Conservation (phyloP, 2,797 vertebrate species). For the Vultur gryphus region DNA sequence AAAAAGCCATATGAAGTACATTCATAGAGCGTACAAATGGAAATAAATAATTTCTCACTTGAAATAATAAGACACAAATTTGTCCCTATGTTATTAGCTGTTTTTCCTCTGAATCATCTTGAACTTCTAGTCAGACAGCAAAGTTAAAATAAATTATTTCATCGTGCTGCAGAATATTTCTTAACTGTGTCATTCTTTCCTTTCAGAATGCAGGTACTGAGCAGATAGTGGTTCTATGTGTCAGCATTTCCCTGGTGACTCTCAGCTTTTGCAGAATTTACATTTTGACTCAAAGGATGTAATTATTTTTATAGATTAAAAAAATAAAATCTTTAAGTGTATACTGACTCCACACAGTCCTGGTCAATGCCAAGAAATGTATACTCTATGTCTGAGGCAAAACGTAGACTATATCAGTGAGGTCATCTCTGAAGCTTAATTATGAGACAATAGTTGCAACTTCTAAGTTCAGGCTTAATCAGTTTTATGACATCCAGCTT, state of each 20-base stretch:
- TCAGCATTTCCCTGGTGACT: background rate
- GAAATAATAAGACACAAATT: conserved; percentile 30
- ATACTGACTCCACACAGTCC: background rate
- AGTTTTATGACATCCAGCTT: background rate
- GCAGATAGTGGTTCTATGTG: background rate
- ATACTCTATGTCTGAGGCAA: background rate
- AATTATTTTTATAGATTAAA: background rate
- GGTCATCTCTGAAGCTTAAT: background rate
- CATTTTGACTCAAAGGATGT: background rate
- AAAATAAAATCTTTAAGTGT: background rate
- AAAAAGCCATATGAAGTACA: background rate
- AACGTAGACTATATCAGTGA: background rate
- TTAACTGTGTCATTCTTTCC: conserved; percentile 53
- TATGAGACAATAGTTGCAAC: background rate
- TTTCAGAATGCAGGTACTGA: conserved; percentile 31
- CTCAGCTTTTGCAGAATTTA: background rate
- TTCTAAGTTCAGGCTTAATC: conserved; percentile 5
- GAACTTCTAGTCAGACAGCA: conserved; percentile 43
- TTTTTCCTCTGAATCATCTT: conserved; percentile 55
- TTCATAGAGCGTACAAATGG: background rate
- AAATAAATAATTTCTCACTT: conserved; percentile 37
- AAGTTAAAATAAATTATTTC: conserved; percentile 56
- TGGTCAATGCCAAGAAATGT: background rate
- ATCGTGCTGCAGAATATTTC: conserved; percentile 39
- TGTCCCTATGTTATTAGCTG: conserved; percentile 38